These are phyloP conservation scores for Dendrolimus pini DNA, from an alignment of 2,888 invertebrate genomes.

Conservation along the genomic window DNA sequence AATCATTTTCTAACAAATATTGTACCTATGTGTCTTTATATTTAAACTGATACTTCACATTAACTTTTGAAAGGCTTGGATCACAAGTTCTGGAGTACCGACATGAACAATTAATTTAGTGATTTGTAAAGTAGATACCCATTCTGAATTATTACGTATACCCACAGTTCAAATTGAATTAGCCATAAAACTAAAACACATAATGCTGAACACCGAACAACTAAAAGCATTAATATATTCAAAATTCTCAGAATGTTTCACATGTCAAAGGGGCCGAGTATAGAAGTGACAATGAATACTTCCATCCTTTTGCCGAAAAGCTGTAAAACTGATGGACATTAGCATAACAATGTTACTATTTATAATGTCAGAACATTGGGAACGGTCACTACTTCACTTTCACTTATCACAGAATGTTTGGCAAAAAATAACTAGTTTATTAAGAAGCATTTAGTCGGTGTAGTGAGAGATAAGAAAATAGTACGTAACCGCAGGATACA, in stretches of 20 bases:
- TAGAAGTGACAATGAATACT: slow-evolving; percentile 44
- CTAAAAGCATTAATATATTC: slow-evolving; percentile 11
- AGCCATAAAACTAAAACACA: not conserved
- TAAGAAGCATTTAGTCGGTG: slow-evolving; percentile 39
- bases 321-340: slow-evolving; percentile 60
- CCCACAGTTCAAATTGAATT: no score
- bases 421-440: slow-evolving; percentile 39
- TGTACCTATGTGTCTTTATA: no score
- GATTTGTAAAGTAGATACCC: no score
- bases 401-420: slow-evolving; percentile 40
- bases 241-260: slow-evolving; percentile 53
- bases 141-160: no score
- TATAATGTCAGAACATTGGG: slow-evolving; percentile 51
- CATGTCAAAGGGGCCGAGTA: slow-evolving; percentile 38
- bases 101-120: no score
- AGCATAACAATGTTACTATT: slow-evolving; percentile 70
- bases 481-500: slow-evolving; percentile 55
- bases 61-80: no score
- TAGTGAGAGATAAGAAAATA: slow-evolving; percentile 47
- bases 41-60: no score
- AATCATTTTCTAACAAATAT: no score
- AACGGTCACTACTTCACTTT: slow-evolving; percentile 57
- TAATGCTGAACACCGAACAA: not conserved
- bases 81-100: no score
- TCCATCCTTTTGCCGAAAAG: slow-evolving; percentile 57